Evolutionary conservation across 2,797 vertebrate species (phyloP), one percentile per base, ranked within the genome.

Genomic region (Rhynchotus rufescens): DNA sequence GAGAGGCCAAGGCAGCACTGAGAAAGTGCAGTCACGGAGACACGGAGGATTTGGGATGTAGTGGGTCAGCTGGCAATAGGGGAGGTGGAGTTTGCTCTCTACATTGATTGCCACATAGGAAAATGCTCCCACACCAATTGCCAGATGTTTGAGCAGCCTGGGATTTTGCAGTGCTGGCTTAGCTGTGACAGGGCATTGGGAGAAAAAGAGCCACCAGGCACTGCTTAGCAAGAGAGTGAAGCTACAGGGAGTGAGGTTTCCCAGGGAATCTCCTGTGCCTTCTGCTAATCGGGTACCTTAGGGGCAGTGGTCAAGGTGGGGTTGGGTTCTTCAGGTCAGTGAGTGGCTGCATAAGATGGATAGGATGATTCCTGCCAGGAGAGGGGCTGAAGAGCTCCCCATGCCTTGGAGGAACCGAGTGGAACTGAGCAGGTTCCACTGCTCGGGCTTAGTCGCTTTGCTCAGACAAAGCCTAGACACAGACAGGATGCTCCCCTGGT

Each of bases 281-380:
- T 36, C 69, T 72, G 49, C 82, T 75, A 12, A 5, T 4, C 2
- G 2, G 52, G 17, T 80, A 3, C 30, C 28, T 0, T 0, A 38
- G 42, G 38, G 32, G 25, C 1, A 8, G 19, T 1, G 26, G 15
- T 34, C 30, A 20, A 9, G 32, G 60, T 5, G 5, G 15, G 17
- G 9, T 6, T 13, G 47, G 4, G 8, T 80, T 67, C 67, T 59
- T 45, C 61, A 4, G 44, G 16, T 44, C 71, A n/a, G 36, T 15
- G 30, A 23, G 22, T 17, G 59, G 38, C 7, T n/a, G 51, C 25
- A 47, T 16, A 26, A 38, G 14, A 7, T 59, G 66, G 16, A 12
- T 62, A 34, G 19, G 76, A 59, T n/a, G 30, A n/a, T 26, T 57
- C 25, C 44, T 52, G 3, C 30, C 34, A 54, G 47, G 8, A 0